Evolutionary conservation across 2,888 invertebrate species (phyloP).

Genomic region (Andricus quercusramuli): DNA sequence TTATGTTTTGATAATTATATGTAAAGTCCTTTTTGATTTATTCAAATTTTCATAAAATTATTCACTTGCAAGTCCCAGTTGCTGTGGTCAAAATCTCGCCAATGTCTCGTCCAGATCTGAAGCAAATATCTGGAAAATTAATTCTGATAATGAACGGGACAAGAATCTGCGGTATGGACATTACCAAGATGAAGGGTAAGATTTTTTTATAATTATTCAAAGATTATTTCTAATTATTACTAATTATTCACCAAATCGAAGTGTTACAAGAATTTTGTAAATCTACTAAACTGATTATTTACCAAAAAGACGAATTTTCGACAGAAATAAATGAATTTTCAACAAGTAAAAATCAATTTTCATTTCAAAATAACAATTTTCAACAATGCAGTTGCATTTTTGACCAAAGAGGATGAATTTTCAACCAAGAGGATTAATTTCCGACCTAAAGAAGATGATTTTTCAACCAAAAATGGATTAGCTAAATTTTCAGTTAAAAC

Average conservation of each 20-base stretch:
- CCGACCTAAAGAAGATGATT: too few species aligned
- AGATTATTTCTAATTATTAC: not conserved
- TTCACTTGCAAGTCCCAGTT: slow-evolving; percentile 39
- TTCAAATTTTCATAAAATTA: not conserved
- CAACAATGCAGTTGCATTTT: too few species aligned
- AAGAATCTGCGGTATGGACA: slow-evolving; percentile 47
- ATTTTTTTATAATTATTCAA: not conserved
- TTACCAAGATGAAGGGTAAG: slow-evolving; percentile 51
- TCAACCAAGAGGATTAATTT: too few species aligned
- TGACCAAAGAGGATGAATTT: too few species aligned
- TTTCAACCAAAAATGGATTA: too few species aligned
- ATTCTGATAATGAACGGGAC: slow-evolving; percentile 46
- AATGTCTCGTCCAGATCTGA: slow-evolving; percentile 47
- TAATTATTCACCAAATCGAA: too few species aligned
- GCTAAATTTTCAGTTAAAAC: too few species aligned
- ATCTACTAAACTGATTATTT: accelerated
- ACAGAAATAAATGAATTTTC: too few species aligned
- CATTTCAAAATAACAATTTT: too few species aligned
- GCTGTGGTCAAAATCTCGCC: slow-evolving; percentile 47
- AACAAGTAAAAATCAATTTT: too few species aligned
- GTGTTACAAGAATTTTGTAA: too few species aligned
- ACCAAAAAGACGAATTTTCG: too few species aligned
- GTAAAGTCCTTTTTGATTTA: not conserved
- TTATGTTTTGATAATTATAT: not conserved
- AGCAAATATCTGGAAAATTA: slow-evolving; percentile 50